Evolutionary conservation across 2,797 vertebrate genomes (phyloP).

Genomic region (Kryptopterus vitreolus): DNA sequence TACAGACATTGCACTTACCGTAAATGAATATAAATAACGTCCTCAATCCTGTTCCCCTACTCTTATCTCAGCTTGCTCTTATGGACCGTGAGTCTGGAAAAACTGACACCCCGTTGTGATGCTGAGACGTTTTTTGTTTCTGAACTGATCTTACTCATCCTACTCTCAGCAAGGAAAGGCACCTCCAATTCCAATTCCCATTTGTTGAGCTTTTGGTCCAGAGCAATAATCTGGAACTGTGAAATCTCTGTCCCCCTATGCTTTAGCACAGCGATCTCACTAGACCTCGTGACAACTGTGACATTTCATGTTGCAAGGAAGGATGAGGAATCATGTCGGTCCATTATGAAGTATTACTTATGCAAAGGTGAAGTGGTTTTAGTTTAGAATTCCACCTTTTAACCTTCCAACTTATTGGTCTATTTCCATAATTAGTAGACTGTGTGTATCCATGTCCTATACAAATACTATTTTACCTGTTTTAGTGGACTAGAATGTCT

Average conservation of each 20-base stretch:
- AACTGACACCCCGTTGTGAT: neutral
- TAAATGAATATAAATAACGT: neutral
- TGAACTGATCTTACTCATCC: neutral
- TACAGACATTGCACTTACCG: neutral
- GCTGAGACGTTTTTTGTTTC: neutral
- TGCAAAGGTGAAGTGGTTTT: neutral
- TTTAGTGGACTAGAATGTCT: neutral
- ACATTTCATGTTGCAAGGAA: slow-evolving; percentile 4
- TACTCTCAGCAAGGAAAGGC: neutral
- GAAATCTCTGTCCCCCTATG: neutral
- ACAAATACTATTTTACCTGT: neutral
- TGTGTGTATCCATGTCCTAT: neutral
- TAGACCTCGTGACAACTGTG: neutral
- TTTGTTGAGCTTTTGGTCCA: neutral
- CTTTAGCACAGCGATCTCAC: neutral
- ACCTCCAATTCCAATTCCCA: neutral
- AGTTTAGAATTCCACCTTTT: neutral
- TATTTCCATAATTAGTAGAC: neutral
- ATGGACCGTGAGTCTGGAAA: neutral
- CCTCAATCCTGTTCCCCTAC: neutral
- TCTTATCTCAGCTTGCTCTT: neutral
- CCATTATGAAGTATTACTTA: slow-evolving; percentile 1
- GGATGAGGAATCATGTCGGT: no score
- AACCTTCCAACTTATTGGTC: neutral
- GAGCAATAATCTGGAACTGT: slow-evolving; percentile 31